These are phyloP conservation scores for Sebastes fasciatus DNA, from an alignment of 2,113 vertebrate species.

Conservation along the genomic window DNA sequence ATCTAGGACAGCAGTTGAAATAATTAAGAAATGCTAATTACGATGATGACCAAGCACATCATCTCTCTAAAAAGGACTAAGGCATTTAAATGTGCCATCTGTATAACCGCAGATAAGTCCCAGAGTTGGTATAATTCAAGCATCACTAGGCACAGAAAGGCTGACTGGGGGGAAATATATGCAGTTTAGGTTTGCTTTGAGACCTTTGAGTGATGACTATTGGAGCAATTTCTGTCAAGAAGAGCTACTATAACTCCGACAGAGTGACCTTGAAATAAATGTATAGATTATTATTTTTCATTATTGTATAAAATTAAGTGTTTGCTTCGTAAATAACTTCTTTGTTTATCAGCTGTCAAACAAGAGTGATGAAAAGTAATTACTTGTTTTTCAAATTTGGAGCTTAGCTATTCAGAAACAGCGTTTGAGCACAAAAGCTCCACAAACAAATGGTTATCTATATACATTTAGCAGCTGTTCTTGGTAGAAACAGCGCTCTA, in stretches of 20 bases:
- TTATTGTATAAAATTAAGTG: neutral
- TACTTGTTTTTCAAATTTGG: neutral
- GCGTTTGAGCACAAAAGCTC: neutral
- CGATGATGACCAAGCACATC: constrained; percentile 24
- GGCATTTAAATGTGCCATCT: constrained; percentile 28
- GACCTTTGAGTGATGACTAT: neutral
- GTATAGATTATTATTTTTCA: neutral
- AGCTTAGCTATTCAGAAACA: neutral
- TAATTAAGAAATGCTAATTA: constrained; percentile 63
- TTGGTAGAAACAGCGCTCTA: neutral
- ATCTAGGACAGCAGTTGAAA: constrained; percentile 12
- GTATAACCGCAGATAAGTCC: constrained; percentile 35
- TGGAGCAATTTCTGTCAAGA: neutral
- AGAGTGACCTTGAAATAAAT: constrained; percentile 10
- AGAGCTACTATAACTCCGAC: neutral
- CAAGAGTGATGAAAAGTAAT: neutral
- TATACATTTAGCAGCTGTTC: neutral
- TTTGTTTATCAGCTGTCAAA: neutral
- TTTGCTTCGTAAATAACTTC: neutral
- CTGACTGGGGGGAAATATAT: constrained; percentile 12
- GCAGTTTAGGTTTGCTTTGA: constrained; percentile 18
- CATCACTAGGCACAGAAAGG: constrained; percentile 39
- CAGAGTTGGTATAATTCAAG: constrained; percentile 27
- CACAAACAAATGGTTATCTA: neutral
- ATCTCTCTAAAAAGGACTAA: constrained; percentile 13